Conservation (phyloP, 2,113 vertebrate genomes). For the Mustelus asterias region DNA sequence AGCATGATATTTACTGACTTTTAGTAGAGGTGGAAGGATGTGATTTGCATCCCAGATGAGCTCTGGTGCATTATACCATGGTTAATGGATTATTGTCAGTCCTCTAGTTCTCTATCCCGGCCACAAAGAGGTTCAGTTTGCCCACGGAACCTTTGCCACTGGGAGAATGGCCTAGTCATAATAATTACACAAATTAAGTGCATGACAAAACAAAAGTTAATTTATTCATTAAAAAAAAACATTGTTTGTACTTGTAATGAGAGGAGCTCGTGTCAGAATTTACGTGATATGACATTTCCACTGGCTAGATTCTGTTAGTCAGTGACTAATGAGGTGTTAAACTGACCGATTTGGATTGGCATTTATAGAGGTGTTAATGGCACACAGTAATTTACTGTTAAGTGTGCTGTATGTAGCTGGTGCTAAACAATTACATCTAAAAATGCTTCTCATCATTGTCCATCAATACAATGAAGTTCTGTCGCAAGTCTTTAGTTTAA, state of each 20-base stretch:
- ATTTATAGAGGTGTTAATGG: constrained; percentile 26
- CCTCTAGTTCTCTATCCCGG: neutral
- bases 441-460: neutral
- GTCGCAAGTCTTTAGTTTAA: neutral
- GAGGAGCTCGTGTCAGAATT: neutral
- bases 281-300: constrained; percentile 23
- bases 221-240: neutral
- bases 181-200: neutral
- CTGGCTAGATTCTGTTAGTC: neutral
- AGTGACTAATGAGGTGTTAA: constrained; percentile 24
- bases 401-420: neutral
- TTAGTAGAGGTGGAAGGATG: neutral
- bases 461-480: neutral
- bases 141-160: neutral
- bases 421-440: neutral
- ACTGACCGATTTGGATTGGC: constrained; percentile 23
- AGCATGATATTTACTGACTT: neutral
- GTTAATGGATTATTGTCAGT: constrained; percentile 15
- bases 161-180: neutral
- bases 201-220: constrained; percentile 5
- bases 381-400: constrained; percentile 19
- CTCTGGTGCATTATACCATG: constrained; percentile 15
- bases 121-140: neutral
- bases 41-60: constrained; percentile 4
- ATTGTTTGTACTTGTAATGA: constrained; percentile 8